phyloP scores from a whole-genome alignment of 2,797 vertebrate species.

The Lateolabrax maculatus region DNA sequence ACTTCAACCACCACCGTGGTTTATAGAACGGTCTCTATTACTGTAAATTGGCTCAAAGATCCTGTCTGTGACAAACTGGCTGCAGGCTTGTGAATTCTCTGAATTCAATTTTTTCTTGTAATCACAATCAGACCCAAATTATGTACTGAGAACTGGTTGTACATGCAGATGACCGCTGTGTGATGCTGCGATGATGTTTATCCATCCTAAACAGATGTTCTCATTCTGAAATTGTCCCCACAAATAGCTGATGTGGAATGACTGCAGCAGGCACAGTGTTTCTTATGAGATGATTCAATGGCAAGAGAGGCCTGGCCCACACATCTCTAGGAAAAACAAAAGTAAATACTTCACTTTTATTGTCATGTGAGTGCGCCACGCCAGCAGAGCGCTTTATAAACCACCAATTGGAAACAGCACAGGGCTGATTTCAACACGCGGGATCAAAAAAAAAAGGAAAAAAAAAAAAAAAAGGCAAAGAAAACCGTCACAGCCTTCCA shows the following conservation, averaged over 20 bases:
- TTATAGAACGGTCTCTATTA: constrained; percentile 4
- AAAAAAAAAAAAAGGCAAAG: constrained; percentile 26
- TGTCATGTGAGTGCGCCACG: constrained; percentile 67
- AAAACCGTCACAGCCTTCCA: constrained; percentile 60
- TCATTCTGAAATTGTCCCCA: constrained; percentile 33
- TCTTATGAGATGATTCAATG: constrained; percentile 59
- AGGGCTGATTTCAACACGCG: constrained; percentile 65
- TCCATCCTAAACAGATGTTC: constrained; percentile 47
- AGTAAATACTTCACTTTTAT: constrained; percentile 83
- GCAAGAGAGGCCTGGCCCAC: constrained; percentile 54
- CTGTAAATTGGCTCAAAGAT: neutral
- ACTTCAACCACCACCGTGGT: neutral
- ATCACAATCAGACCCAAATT: constrained; percentile 21
- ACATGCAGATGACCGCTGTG: constrained; percentile 1
- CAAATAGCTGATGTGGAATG: constrained; percentile 38
- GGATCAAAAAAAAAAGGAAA: constrained; percentile 42
- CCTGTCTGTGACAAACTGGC: neutral
- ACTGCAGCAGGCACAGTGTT: constrained; percentile 20
- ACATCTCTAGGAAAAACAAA: constrained; percentile 77
- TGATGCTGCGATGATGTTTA: constrained; percentile 42
- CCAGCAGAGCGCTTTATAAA: constrained; percentile 71
- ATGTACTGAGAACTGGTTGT: neutral
- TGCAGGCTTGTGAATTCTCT: neutral
- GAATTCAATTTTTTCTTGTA: constrained; percentile 9
- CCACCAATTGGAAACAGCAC: constrained; percentile 75